Evolutionary conservation across 2,113 vertebrate genomes (phyloP), one percentile per base, ranked within the genome.

Genomic region (Nanger granti): DNA sequence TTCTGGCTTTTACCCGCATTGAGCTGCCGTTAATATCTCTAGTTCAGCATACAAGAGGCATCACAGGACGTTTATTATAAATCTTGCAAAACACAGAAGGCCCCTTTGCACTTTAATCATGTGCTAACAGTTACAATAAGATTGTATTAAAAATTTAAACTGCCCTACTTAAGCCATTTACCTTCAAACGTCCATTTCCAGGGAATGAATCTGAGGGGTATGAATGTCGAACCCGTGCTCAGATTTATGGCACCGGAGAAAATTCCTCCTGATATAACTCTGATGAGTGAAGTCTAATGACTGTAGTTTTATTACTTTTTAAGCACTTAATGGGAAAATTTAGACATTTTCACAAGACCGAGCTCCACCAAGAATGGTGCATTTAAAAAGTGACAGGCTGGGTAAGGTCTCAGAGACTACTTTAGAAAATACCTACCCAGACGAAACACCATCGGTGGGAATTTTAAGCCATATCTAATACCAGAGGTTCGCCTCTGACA

Each of bases 111-210:
- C 99, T 98, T 98, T 98, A 99, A 99, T 99, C 99, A 99, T 99
- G 98, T 97, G 99, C 99, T 99, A 99, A 99, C 99, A 99, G 99
- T 99, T 99, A 99, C 99, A 99, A 99, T 99, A 99, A 99, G 99
- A 98, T 99, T 97, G 98, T 97, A 99, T 99, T 99, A 99, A 99
- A 99, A 99, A 99, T 99, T 99, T 99, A 99, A 99, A 99, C 99
- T 99, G 99, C 98, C 97, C 98, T 98, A 98, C 99, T 99, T 99
- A 99, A 99, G 98, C 99, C 98, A 99, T 99, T 99, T 99, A 99
- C 99, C 99, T 99, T 99, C 99, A 98, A 98, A 99, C 98, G 99
- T 99, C 99, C 99, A 99, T 99, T 99, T 99, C 97, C 85, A 99
- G 99, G 98, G 98, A 98, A 99, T 97, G 99, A 98, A 99, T 98